Base-by-base conservation (phyloP, 2,888 invertebrate species). In the Arrhopalites spinosus region DNA sequence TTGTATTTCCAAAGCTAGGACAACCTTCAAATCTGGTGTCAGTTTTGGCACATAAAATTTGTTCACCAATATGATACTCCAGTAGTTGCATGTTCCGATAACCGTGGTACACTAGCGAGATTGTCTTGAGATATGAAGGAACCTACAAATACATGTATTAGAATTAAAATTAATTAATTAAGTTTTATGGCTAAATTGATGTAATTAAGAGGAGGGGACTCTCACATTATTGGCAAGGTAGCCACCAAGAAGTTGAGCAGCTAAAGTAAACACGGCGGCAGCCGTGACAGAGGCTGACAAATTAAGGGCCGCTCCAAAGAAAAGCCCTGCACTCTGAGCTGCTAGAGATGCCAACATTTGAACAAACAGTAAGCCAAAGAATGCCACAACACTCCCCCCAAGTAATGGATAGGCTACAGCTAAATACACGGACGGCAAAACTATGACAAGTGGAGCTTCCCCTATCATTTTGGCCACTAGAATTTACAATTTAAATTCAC, bases 81-180 rank as follows among this genome's bases (percentile, higher is more conserved):
- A 93, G 87, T 80, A 91, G 91, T 85, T 92, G 91, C 91, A 92
- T 91, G 85, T 92, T 92, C 84, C 92, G 91, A 86, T 91, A 93
- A 76, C 92, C 92, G 85, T 93, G 93, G 85, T 92, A 91, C 71
- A 92, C 90, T 90, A 92, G 70, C 47, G 81, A 81, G 36, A 82
- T 59, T 1, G 78, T 79, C 73, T 81, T 82, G 64, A 81, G 74
- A 74, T 79, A 81, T 25, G 81, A 74, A 73, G 82, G 82, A 69
- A 82, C 78, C 82, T 82, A 63, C 17, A 68, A 47, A 45, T 11
- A 23, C 8, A 20, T 53, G 20, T 5, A 36, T 56, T n/a, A 23
- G 27, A n/a, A 64, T 27, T 17, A 36, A 15, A 50, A 5, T 50
- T 17, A 5, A 50, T 50, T 15, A n/a, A 8, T 50, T 45, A 11